Conservation (phyloP, 2,113 vertebrate genomes). For the Syngnathoides biaculeatus region DNA sequence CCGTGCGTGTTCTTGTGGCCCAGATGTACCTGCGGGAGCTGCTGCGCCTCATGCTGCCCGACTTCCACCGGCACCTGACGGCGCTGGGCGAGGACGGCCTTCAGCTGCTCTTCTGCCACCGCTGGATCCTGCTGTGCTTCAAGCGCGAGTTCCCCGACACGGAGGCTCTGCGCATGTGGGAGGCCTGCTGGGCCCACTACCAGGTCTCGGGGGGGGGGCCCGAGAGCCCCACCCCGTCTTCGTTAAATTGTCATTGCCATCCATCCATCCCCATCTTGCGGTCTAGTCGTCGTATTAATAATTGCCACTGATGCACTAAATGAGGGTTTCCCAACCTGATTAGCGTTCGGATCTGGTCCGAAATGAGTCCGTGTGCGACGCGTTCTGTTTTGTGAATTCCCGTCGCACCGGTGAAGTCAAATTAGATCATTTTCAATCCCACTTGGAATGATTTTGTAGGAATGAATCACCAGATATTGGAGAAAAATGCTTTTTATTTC, state of each 20-base stretch:
- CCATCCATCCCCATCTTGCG: neutral
- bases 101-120: slow-evolving; percentile 97
- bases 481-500: no score
- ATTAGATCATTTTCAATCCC: no score
- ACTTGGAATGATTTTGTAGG: no score
- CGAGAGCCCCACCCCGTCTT: no score
- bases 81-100: slow-evolving; percentile 90
- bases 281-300: neutral
- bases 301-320: neutral
- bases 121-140: slow-evolving; percentile 98
- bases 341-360: no score
- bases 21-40: slow-evolving; percentile 94
- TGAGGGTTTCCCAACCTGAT: no score
- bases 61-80: slow-evolving; percentile 89
- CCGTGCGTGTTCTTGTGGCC: neutral
- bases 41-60: slow-evolving; percentile 82
- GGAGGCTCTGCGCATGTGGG: slow-evolving; percentile 94
- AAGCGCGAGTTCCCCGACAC: slow-evolving; percentile 93
- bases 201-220: slow-evolving; percentile 85
- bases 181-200: slow-evolving; percentile 98
- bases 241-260: no score
- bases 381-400: no score
- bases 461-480: no score
- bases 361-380: no score
- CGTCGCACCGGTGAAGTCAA: no score